Base-by-base conservation (phyloP, 2,797 vertebrate genomes). In the Pyrocephalus nanus region DNA sequence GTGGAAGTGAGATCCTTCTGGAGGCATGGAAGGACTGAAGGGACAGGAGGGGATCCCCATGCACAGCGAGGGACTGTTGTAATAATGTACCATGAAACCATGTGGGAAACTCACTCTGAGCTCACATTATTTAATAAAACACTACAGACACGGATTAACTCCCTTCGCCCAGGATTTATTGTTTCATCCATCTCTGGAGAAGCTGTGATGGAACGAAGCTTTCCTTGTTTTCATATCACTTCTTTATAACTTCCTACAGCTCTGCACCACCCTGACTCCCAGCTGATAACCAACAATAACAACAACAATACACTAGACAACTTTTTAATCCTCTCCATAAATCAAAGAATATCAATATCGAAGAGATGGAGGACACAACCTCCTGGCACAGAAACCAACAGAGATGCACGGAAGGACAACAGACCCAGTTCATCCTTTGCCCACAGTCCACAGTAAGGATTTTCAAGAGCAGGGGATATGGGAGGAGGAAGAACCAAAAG, bases 271-370 rank as follows among this genome's bases (percentile, higher is more conserved):
- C 25, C 6, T 7, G 54, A 45, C 81, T 93, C 87, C 85, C 93
- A 88, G 29, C 81, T 94, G 84, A 78, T 66, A 94, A 71, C 91
- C 61, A 34, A 93, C 74, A 94, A 26, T 61, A 96, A 91, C 42
- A 83, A 64, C 65, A 86, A 64, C 65, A 86, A 18, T 1, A 51
- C 69, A 80, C 92, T 40, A 80, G 69, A 80, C 67, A 40, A 34
- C 69, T 93, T 77, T 94, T 80, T 92, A 86, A 70, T 77, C 54
- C 66, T 88, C 89, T 86, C 87, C 78, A 83, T 80, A 92, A 95
- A 87, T 86, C 1, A 3, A 92, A 93, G 75, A 80, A 38, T 66
- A 90, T 83, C 82, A 81, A 62, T 86, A 93, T 54, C 47, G 10
- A 43, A 66, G 65, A 80, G 72, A 55, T 4, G 22, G 75, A 92